Evolutionary conservation across 2,113 vertebrate genomes (phyloP).

Genomic region (Lophura nycthemera): DNA sequence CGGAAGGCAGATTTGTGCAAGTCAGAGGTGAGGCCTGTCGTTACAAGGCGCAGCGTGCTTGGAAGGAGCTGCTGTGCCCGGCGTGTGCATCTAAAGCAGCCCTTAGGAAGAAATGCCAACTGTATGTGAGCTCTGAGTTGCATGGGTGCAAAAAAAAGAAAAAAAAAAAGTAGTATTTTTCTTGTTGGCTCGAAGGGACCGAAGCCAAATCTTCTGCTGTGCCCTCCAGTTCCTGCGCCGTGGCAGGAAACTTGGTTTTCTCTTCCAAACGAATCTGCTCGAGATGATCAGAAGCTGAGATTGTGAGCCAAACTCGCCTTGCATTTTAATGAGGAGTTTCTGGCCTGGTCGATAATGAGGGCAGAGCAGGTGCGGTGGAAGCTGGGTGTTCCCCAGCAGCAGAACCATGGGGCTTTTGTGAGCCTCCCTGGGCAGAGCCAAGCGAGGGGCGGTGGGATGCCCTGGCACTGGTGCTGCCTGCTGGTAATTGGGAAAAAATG

Average conservation of each 20-base stretch:
- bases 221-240: not conserved
- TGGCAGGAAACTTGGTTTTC: not conserved
- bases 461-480: not conserved
- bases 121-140: not conserved
- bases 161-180: not conserved
- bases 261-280: not conserved
- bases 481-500: not conserved
- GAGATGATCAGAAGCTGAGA: conserved; percentile 29
- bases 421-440: not conserved
- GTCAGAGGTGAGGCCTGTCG: conserved; percentile 64
- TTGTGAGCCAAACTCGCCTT: conserved; percentile 21
- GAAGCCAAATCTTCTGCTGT: not conserved
- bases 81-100: not conserved
- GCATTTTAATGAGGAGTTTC: conserved; percentile 44
- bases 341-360: conserved; percentile 8
- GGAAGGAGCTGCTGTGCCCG: conserved; percentile 1
- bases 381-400: conserved; percentile 51
- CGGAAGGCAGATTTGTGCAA: conserved; percentile 63
- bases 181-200: not conserved
- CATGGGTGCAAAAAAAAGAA: not conserved
- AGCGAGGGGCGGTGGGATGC: not conserved
- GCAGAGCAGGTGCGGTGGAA: conserved; percentile 30
- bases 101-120: not conserved
- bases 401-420: conserved; percentile 44
- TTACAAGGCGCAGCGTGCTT: not conserved